These are phyloP conservation scores for Nesoenas mayeri DNA, from an alignment of 2,113 vertebrate genomes.

Conservation along the genomic window DNA sequence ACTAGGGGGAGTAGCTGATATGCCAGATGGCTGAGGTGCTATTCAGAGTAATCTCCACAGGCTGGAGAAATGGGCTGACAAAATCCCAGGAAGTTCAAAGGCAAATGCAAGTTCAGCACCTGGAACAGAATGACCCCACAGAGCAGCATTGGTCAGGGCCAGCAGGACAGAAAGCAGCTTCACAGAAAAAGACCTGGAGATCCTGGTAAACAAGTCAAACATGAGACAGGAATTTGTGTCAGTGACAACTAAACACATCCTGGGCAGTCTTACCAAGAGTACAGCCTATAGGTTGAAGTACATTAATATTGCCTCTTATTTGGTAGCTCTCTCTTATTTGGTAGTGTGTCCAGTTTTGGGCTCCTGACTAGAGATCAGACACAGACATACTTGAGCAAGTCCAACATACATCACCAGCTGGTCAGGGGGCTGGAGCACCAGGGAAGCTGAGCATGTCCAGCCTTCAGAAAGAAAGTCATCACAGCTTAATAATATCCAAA, in stretches of 20 bases:
- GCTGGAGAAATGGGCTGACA: not conserved
- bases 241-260: not conserved
- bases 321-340: not conserved
- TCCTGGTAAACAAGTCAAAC: not conserved
- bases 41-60: not conserved
- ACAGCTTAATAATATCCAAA: not conserved
- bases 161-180: not conserved
- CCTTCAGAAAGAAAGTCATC: too few relatives aligned
- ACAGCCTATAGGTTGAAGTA: too few relatives aligned
- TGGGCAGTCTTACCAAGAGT: not conserved
- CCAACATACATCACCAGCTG: too few relatives aligned
- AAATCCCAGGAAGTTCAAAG: not conserved
- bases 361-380: not conserved
- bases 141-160: not conserved
- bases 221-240: not conserved
- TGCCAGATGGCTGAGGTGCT: not conserved
- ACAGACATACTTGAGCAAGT: not conserved
- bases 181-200: not conserved
- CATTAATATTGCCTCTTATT: not conserved
- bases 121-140: not conserved
- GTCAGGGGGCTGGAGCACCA: not conserved
- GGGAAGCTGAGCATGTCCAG: not conserved
- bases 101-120: not conserved
- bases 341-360: not conserved
- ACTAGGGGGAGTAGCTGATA: not conserved